Conservation (phyloP, 2,797 vertebrate species). For the Thripadectes ignobilis region DNA sequence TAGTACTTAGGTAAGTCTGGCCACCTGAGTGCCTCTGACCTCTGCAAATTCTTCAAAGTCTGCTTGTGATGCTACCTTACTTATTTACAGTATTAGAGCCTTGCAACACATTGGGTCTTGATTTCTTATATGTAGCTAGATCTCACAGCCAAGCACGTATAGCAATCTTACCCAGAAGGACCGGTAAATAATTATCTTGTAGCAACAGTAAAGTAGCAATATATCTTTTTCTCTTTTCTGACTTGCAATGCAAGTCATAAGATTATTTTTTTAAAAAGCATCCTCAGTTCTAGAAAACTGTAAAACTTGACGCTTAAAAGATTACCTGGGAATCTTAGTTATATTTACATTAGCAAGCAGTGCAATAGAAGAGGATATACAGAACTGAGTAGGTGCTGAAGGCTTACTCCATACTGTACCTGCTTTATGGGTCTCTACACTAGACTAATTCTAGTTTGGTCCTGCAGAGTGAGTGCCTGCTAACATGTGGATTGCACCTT, state of each 20-base stretch:
- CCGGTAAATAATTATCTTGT: neutral
- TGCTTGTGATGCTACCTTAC: neutral
- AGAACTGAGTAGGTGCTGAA: neutral
- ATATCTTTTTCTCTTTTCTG: neutral
- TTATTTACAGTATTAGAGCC: neutral
- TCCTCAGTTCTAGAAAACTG: neutral
- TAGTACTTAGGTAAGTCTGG: neutral
- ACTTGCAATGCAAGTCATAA: neutral
- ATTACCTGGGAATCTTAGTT: neutral
- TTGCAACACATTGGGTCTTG: neutral
- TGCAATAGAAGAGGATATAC: neutral
- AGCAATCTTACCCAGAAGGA: neutral
- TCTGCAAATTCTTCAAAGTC: neutral
- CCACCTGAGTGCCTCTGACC: neutral
- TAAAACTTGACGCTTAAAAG: neutral
- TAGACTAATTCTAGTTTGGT: neutral
- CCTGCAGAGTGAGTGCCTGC: neutral
- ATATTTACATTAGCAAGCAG: neutral
- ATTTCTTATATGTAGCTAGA: neutral
- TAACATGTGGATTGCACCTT: fast-evolving
- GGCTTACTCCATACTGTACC: neutral
- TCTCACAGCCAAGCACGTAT: fast-evolving
- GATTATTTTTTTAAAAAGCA: neutral
- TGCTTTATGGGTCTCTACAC: neutral
- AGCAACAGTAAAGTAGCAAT: neutral